Percentiles rank a stretch among this genome's conserved stretches.
phyloP scores from a whole-genome alignment of 2,797 vertebrate genomes.

The Dendrocincla tyrannina region DNA sequence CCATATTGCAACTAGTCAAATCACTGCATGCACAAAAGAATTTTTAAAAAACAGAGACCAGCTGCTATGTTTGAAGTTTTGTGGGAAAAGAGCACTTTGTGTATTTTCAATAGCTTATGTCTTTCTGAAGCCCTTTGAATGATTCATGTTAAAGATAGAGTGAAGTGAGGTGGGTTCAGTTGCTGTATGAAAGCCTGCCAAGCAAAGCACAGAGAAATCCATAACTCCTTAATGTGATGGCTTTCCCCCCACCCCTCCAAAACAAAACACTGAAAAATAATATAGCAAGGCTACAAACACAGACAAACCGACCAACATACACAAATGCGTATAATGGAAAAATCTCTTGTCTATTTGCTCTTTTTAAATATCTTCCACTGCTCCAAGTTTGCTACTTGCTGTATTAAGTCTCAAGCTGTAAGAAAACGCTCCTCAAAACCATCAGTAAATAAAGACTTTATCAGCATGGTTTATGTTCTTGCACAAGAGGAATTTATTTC shows the following conservation, averaged over 20 bases:
- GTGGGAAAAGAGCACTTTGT: constrained; percentile 9
- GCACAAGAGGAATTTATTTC: neutral
- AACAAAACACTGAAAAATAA: neutral
- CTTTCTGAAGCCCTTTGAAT: constrained; percentile 17
- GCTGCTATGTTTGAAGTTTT: constrained; percentile 9
- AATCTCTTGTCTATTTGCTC: neutral
- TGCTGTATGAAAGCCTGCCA: constrained; percentile 52
- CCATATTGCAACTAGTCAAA: neutral
- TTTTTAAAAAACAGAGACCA: neutral
- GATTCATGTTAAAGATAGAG: constrained; percentile 61
- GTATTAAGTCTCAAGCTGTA: neutral
- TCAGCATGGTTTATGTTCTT: neutral
- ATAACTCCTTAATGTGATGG: neutral
- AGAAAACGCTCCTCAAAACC: neutral
- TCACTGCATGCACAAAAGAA: neutral
- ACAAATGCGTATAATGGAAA: neutral
- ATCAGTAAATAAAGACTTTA: neutral
- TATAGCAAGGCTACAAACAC: neutral
- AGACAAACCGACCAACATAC: neutral
- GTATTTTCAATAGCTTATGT: constrained; percentile 22
- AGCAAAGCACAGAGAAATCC: constrained; percentile 55
- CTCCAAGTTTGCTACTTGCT: neutral
- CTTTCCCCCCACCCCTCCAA: neutral
- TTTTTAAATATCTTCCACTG: neutral
- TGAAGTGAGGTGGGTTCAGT: constrained; percentile 47